These are phyloP conservation scores for Cantharis nigra DNA, from an alignment of 2,888 invertebrate genomes.

Conservation along the genomic window DNA sequence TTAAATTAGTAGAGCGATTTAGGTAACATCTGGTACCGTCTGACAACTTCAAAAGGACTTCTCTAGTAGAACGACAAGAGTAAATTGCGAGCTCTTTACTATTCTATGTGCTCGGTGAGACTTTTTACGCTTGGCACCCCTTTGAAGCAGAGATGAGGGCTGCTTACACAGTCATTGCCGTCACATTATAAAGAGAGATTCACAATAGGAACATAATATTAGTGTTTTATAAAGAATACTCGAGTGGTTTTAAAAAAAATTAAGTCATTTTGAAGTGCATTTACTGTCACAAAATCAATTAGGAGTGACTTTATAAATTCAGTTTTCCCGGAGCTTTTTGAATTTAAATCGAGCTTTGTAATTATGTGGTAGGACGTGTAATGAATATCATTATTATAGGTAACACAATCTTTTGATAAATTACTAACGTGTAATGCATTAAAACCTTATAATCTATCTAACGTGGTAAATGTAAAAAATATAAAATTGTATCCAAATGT, in stretches of 20 bases:
- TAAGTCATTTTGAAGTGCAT: background rate
- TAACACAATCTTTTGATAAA: conserved; percentile 17
- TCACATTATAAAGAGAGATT: conserved; percentile 24
- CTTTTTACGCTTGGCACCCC: conserved; percentile 30
- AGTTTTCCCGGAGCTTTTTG: background rate
- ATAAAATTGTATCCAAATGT: background rate
- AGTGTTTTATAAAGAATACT: background rate
- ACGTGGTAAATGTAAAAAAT: background rate
- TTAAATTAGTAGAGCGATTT: conserved; percentile 26
- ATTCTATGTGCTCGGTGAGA: conserved; percentile 30
- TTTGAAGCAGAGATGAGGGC: conserved; percentile 32
- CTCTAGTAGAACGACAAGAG: conserved; percentile 27
- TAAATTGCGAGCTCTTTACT: conserved; percentile 33
- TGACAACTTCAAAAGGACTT: conserved; percentile 29
- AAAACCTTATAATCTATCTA: conserved; percentile 10
- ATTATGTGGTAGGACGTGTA: conserved; percentile 4
- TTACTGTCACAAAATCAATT: background rate
- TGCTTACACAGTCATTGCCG: conserved; percentile 30
- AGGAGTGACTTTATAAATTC: background rate
- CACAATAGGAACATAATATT: conserved; percentile 23
- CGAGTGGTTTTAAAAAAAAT: conserved; percentile 9
- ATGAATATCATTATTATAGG: conserved; percentile 1
- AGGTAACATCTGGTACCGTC: conserved; percentile 24
- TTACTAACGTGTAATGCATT: conserved; percentile 16
- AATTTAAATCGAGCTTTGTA: conserved; percentile 10